Conservation (phyloP, 2,888 invertebrate species). For the Dynastes hyllus region DNA sequence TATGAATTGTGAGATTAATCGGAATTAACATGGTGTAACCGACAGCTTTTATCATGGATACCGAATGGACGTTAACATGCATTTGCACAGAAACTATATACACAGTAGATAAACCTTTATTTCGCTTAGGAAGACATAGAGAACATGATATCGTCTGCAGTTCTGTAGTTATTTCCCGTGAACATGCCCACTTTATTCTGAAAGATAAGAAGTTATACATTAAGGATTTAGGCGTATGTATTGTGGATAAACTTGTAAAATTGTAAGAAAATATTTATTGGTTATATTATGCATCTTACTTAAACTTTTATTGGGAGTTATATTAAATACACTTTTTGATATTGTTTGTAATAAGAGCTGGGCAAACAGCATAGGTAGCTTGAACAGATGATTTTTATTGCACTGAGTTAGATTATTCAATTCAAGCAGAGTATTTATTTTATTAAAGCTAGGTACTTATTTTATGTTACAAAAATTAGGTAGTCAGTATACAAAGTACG, state of each 20-base stretch:
- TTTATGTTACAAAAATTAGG: too few species aligned
- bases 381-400: too few species aligned
- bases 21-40: not conserved
- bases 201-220: conserved; percentile 51
- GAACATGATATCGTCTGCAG: conserved; percentile 51
- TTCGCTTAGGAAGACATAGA: conserved; percentile 51
- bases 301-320: not conserved
- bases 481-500: too few species aligned
- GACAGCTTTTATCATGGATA: conserved; percentile 8
- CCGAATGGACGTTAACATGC: conserved; percentile 46
- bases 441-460: too few species aligned
- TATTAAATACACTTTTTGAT: not conserved
- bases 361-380: not conserved
- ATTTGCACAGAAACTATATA: conserved; percentile 33
- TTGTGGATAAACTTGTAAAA: not conserved
- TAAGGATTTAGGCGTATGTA: conserved; percentile 54
- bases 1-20: too few species aligned
- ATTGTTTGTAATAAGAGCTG: conserved; percentile 1
- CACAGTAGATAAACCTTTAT: conserved; percentile 38
- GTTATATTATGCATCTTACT: too few species aligned
- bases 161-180: conserved; percentile 55
- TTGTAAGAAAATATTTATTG: too few species aligned
- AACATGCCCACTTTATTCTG: conserved; percentile 55
- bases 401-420: too few species aligned
- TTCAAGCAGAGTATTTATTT: too few species aligned